These are phyloP conservation scores for Ciconia stormi DNA, from an alignment of 2,113 vertebrate species.

Conservation along the genomic window DNA sequence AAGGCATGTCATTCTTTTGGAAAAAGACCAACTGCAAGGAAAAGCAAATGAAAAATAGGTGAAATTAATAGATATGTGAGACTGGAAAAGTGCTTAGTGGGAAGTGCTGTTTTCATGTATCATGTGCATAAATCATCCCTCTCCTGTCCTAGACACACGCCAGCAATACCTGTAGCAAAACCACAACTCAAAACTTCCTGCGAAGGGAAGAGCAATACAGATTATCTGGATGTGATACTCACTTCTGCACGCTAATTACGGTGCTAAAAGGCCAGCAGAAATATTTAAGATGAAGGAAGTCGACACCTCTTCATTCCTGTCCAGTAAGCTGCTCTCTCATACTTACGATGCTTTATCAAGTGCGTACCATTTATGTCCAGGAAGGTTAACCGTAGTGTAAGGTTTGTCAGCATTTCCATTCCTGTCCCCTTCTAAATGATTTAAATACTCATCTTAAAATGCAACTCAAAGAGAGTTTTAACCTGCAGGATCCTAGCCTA, in stretches of 20 bases:
- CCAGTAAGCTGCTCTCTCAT: neutral
- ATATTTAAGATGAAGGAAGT: neutral
- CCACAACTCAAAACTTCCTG: neutral
- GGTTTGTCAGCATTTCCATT: neutral
- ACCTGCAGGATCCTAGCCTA: neutral
- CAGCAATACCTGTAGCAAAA: neutral
- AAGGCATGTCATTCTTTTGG: neutral
- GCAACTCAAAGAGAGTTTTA: neutral
- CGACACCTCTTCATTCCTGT: neutral
- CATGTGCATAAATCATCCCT: neutral
- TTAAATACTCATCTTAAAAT: neutral
- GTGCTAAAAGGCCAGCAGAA: neutral
- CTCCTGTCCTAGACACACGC: neutral
- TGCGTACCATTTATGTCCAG: neutral
- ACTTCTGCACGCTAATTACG: neutral
- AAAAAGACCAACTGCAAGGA: neutral
- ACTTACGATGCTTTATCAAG: neutral
- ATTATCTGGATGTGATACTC: neutral
- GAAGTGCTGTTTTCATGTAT: neutral
- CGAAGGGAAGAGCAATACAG: fast-evolving
- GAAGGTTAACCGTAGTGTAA: neutral
- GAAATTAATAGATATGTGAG: neutral
- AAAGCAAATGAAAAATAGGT: neutral
- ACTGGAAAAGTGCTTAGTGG: neutral
- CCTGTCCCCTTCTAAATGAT: neutral